Conservation (phyloP, 2,888 invertebrate genomes). For the Morpho achilles region DNA sequence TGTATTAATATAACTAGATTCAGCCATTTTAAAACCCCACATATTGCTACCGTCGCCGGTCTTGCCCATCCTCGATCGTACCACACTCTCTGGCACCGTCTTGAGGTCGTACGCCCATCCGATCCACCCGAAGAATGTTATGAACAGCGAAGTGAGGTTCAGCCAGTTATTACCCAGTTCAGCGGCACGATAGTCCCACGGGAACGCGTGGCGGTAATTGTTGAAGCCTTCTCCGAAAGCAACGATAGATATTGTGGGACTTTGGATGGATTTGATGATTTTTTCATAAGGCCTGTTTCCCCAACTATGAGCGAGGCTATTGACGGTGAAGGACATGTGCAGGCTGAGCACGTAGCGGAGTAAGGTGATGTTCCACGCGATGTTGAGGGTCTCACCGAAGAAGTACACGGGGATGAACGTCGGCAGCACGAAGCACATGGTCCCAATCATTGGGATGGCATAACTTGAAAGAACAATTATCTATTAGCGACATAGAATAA, state of each 20-base stretch:
- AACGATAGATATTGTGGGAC: slow-evolving; percentile 32
- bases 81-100: slow-evolving; percentile 33
- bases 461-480: slow-evolving; percentile 47
- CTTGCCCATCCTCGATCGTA: slow-evolving; percentile 30
- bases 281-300: slow-evolving; percentile 67
- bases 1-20: background rate
- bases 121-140: slow-evolving; percentile 42
- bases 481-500: background rate
- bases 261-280: slow-evolving; percentile 38
- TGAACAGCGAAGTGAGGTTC: slow-evolving; percentile 41
- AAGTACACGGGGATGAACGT: slow-evolving; percentile 68
- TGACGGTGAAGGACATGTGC: slow-evolving; percentile 80
- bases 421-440: slow-evolving; percentile 69
- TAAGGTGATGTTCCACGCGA: slow-evolving; percentile 53
- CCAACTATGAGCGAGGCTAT: slow-evolving; percentile 80
- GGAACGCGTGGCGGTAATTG: slow-evolving; percentile 37
- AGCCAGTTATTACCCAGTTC: slow-evolving; percentile 34
- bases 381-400: slow-evolving; percentile 74
- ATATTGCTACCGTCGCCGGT: slow-evolving; percentile 40
- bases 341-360: slow-evolving; percentile 77
- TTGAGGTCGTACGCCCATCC: slow-evolving; percentile 32
- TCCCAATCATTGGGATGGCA: slow-evolving; percentile 80
- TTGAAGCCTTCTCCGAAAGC: slow-evolving; percentile 15
- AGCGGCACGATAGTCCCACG: slow-evolving; percentile 35
- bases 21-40: slow-evolving; percentile 27